Percentiles rank a stretch among this genome's conserved stretches.
Conservation (phyloP, 2,797 vertebrate genomes). For the Anisognathus igniventris region DNA sequence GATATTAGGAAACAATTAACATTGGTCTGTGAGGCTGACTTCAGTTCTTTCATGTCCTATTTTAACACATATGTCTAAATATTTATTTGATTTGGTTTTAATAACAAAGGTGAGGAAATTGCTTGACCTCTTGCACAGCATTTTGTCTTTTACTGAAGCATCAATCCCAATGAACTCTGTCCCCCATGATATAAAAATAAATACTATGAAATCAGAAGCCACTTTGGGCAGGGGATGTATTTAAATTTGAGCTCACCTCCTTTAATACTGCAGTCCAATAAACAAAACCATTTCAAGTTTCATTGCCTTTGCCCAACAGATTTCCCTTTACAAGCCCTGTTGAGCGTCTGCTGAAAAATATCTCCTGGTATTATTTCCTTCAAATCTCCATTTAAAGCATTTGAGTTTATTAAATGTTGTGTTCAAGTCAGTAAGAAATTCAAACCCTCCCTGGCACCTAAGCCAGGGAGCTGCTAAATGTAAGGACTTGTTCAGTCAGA, state of each 20-base stretch:
- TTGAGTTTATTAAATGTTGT: background rate
- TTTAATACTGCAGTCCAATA: background rate
- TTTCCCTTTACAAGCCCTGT: background rate
- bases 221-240: background rate
- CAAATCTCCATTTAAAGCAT: background rate
- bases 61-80: background rate
- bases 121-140: background rate
- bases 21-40: background rate
- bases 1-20: background rate
- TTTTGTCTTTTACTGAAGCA: background rate
- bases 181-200: background rate
- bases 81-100: background rate
- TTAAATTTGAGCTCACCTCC: background rate
- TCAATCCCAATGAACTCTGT: background rate
- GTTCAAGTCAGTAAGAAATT: background rate
- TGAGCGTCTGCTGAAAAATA: background rate
- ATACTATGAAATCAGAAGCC: background rate
- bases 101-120: background rate
- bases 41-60: background rate
- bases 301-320: background rate
- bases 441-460: background rate
- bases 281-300: slow-evolving; percentile 8
- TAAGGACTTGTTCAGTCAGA: slow-evolving; percentile 1
- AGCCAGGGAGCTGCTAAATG: slow-evolving; percentile 26
- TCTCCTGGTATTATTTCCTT: background rate